Conservation (phyloP, 1,140 invertebrate genomes). For the Aphaenogaster floridana region DNA sequence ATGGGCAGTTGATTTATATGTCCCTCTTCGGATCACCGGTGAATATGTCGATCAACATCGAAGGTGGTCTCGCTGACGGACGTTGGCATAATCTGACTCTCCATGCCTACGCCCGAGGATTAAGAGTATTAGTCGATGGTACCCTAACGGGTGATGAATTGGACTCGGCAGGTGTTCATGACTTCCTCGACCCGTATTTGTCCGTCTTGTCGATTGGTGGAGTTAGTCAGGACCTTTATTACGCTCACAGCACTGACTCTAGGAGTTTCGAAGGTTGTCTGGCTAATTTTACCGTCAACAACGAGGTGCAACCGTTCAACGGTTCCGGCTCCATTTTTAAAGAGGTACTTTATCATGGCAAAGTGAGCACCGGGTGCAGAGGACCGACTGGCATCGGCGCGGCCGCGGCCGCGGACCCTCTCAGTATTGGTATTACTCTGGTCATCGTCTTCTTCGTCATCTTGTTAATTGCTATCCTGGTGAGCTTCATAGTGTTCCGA, state of each 20-base stretch:
- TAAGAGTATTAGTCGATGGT: slow-evolving; percentile 91
- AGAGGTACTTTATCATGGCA: slow-evolving; percentile 90
- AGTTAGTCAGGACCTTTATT: slow-evolving; percentile 87
- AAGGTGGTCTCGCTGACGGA: slow-evolving; percentile 91
- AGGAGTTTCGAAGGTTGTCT: slow-evolving; percentile 95
- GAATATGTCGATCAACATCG: slow-evolving; percentile 92
- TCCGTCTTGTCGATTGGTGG: slow-evolving; percentile 93
- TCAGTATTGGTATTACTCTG: slow-evolving; percentile 96
- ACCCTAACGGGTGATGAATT: slow-evolving; percentile 93
- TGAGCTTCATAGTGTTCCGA: slow-evolving; percentile 96
- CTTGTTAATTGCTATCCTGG: slow-evolving; percentile 94
- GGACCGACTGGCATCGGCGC: slow-evolving; percentile 91
- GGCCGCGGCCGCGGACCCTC: slow-evolving; percentile 93
- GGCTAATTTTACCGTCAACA: slow-evolving; percentile 95
- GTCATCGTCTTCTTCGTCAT: slow-evolving; percentile 98
- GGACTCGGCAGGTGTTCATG: slow-evolving; percentile 94
- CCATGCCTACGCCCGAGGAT: slow-evolving; percentile 89
- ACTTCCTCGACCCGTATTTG: slow-evolving; percentile 96
- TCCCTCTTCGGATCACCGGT: slow-evolving; percentile 92
- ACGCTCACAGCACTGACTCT: slow-evolving; percentile 85
- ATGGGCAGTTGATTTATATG: slow-evolving; percentile 91
- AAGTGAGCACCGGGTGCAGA: slow-evolving; percentile 90
- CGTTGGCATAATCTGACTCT: slow-evolving; percentile 95
- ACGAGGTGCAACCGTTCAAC: slow-evolving; percentile 95
- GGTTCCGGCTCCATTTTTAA: slow-evolving; percentile 94